These are phyloP conservation scores for Sebastes ruberrimus DNA, from an alignment of 2,797 vertebrate species.

Conservation along the genomic window DNA sequence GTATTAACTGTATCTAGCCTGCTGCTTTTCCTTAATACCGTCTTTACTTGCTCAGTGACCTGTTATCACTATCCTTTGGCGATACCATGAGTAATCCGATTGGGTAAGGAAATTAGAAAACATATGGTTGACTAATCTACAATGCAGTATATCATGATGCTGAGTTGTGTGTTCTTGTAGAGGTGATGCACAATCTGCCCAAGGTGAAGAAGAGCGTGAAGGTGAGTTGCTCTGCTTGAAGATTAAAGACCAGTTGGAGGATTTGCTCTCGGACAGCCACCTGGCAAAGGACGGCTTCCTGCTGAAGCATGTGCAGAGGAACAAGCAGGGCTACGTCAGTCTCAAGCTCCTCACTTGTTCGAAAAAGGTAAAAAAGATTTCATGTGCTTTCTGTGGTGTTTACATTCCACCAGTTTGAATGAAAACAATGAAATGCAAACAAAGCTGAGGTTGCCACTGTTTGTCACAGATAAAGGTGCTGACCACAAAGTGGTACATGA, in stretches of 20 bases:
- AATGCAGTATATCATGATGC: not conserved
- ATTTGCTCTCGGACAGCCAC: conserved; percentile 57
- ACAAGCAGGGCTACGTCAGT: conserved; percentile 56
- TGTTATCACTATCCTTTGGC: not conserved
- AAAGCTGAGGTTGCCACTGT: conserved; percentile 40
- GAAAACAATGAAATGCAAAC: conserved; percentile 36
- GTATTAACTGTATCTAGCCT: not conserved
- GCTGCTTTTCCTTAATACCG: conserved; percentile 5
- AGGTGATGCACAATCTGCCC: conserved; percentile 6
- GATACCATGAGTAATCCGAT: conserved; percentile 43
- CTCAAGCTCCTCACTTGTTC: conserved; percentile 69
- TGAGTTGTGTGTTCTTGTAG: conserved; percentile 38
- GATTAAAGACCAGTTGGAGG: conserved; percentile 60
- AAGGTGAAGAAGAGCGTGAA: conserved; percentile 13
- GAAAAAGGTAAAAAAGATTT: conserved; percentile 54
- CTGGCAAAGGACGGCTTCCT: conserved; percentile 67
- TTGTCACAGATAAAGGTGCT: conserved; percentile 82
- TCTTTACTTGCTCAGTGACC: not conserved
- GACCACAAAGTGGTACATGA: conserved; percentile 84
- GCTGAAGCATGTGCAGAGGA: conserved; percentile 65
- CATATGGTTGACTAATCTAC: not conserved
- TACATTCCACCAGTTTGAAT: conserved; percentile 31
- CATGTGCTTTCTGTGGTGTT: conserved; percentile 8
- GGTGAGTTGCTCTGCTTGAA: conserved; percentile 34
- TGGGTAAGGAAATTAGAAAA: conserved; percentile 49